Conservation (phyloP, 2,113 vertebrate species). For the Microtus richardsoni region DNA sequence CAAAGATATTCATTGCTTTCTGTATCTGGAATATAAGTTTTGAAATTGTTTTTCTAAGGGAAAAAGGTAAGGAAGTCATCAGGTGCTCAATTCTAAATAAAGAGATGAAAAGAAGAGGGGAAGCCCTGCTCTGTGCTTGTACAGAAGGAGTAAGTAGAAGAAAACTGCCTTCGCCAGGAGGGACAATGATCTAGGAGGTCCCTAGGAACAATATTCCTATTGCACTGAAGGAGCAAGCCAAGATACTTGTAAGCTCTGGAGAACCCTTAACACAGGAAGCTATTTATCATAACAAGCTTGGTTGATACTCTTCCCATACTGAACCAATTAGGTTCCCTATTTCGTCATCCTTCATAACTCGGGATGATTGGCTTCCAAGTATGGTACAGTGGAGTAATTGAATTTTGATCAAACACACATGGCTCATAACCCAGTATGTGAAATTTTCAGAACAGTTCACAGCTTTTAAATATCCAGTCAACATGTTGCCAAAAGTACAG, state of each 20-base stretch:
- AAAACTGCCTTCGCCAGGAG: constrained; percentile 80
- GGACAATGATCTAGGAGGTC: constrained; percentile 88
- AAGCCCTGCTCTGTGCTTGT: constrained; percentile 71
- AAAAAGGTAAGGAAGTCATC: not conserved
- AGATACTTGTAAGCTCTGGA: constrained; percentile 91
- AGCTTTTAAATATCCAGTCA: constrained; percentile 92
- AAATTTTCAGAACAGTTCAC: constrained; percentile 91
- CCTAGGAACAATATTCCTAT: constrained; percentile 88
- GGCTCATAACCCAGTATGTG: constrained; percentile 93
- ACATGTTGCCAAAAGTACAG: constrained; percentile 94
- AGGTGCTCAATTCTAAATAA: constrained; percentile 51
- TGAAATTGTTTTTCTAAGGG: not conserved
- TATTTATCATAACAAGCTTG: constrained; percentile 94
- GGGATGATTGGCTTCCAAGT: constrained; percentile 92
- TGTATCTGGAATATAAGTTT: constrained; percentile 8
- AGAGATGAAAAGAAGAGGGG: constrained; percentile 42
- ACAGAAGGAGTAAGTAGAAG: constrained; percentile 75
- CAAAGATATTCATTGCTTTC: not conserved
- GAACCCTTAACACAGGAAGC: constrained; percentile 95
- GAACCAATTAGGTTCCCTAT: constrained; percentile 94
- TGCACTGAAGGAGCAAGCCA: constrained; percentile 88
- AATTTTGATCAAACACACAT: constrained; percentile 97
- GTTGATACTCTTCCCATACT: constrained; percentile 94
- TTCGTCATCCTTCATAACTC: constrained; percentile 95
- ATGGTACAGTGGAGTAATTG: constrained; percentile 93